Evolutionary conservation across 2,113 vertebrate genomes (phyloP).

Genomic region (Charina bottae): DNA sequence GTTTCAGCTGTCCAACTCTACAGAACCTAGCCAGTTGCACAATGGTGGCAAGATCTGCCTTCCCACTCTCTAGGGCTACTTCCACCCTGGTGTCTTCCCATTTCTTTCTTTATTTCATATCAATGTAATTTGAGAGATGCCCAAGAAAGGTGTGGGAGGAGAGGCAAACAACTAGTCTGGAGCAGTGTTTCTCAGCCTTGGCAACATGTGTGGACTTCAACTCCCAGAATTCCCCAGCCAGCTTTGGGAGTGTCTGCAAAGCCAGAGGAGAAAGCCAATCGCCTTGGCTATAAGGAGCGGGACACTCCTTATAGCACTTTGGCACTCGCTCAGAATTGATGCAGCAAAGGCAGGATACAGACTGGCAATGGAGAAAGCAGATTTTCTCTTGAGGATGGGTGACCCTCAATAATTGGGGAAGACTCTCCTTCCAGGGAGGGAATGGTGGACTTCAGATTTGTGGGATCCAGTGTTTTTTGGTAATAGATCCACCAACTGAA

Average conservation of each 20-base stretch:
- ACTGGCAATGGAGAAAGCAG: not conserved
- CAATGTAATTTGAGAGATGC: not conserved
- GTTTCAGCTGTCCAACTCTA: not conserved
- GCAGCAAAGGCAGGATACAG: not conserved
- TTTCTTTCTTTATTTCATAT: not conserved
- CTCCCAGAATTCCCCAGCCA: too few species aligned
- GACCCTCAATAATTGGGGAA: not conserved
- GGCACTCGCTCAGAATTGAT: not conserved
- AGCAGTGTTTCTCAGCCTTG: too few species aligned
- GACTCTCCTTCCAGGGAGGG: not conserved
- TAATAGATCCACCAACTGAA: not conserved
- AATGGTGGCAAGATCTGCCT: not conserved
- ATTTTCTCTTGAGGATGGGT: not conserved
- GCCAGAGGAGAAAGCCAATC: not conserved
- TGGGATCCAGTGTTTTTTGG: not conserved
- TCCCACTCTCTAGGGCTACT: not conserved
- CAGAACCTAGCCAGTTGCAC: not conserved
- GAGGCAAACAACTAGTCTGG: not conserved
- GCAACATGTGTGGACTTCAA: too few species aligned
- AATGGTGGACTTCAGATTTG: not conserved
- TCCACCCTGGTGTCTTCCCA: not conserved
- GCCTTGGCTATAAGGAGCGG: not conserved
- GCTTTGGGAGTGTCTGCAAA: not conserved
- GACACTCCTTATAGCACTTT: not conserved
- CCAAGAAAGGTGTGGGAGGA: not conserved